These are phyloP conservation scores for Drosophila formosana DNA, from an alignment of 2,888 invertebrate species.

Conservation along the genomic window DNA sequence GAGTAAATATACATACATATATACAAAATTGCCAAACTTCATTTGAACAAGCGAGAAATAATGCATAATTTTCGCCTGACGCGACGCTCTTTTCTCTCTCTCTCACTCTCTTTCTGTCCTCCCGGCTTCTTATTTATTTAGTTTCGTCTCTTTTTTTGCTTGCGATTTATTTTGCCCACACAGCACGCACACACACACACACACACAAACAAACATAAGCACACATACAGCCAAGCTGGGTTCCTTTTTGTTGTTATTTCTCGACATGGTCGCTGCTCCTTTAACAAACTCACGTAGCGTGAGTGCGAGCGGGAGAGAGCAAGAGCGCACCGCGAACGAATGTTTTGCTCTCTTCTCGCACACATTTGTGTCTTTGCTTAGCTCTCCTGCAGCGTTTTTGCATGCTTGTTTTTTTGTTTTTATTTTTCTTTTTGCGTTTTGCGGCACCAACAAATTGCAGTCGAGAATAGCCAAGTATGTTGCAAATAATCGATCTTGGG, in stretches of 20 bases:
- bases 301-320: conserved; percentile 19
- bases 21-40: conserved; percentile 39
- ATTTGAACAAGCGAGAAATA: conserved; percentile 39
- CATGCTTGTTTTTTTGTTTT: conserved; percentile 21
- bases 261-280: conserved; percentile 46
- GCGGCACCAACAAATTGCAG: conserved; percentile 6
- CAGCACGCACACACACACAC: conserved; percentile 27
- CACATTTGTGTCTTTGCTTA: conserved; percentile 35
- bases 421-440: conserved; percentile 1
- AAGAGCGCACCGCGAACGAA: not conserved
- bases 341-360: conserved; percentile 27
- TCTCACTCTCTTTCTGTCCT: not conserved
- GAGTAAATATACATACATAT: too few relatives aligned
- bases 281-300: conserved; percentile 37
- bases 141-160: conserved; percentile 42
- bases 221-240: conserved; percentile 20
- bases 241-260: conserved; percentile 53
- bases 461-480: not conserved
- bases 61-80: conserved; percentile 51
- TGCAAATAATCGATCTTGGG: not conserved
- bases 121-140: conserved; percentile 64
- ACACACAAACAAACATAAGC: conserved; percentile 22
- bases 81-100: conserved; percentile 15
- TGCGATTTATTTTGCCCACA: conserved; percentile 62
- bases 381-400: conserved; percentile 66